A percentile compares a stretch with the other conserved stretches of the same genome.
These are phyloP conservation scores for Tineola bisselliella DNA, from an alignment of 2,888 invertebrate species.

Conservation along the genomic window DNA sequence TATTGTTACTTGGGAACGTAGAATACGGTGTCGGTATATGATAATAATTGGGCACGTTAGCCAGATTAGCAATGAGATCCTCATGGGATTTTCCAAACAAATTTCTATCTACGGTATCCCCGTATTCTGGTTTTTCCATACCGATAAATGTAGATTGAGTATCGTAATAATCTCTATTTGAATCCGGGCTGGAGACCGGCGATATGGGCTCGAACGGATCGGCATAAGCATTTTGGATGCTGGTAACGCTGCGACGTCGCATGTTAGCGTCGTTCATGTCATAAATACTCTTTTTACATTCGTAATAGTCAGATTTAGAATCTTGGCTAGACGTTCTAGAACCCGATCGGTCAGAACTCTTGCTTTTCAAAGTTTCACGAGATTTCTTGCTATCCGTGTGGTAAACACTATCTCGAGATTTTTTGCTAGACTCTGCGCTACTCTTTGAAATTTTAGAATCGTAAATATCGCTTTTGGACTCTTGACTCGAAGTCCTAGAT, in stretches of 20 bases:
- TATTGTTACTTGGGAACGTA: constrained; percentile 69
- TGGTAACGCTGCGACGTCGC: constrained; percentile 41
- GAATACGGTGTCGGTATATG: constrained; percentile 71
- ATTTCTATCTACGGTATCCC: constrained; percentile 52
- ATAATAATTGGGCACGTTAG: constrained; percentile 56
- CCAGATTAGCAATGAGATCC: constrained; percentile 65
- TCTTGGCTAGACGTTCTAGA: constrained; percentile 76
- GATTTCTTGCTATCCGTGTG: constrained; percentile 74
- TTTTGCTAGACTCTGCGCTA: constrained; percentile 72
- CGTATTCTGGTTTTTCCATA: constrained; percentile 55
- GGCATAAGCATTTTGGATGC: constrained; percentile 48
- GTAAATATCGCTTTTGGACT: constrained; percentile 75
- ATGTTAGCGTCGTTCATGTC: constrained; percentile 44
- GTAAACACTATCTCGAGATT: constrained; percentile 71
- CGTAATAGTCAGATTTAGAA: constrained; percentile 77
- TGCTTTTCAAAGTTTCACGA: constrained; percentile 71
- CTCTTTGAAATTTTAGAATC: constrained; percentile 73
- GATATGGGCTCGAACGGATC: constrained; percentile 60
- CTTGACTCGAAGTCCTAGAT: constrained; percentile 75
- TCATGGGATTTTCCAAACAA: constrained; percentile 68
- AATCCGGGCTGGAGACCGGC: constrained; percentile 75
- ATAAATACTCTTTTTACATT: constrained; percentile 66
- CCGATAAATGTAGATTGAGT: constrained; percentile 55
- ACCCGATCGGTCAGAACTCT: constrained; percentile 68
- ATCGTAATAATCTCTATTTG: constrained; percentile 71